Percentiles rank a stretch among this genome's conserved stretches.
Conservation (phyloP, 2,797 vertebrate species). For the Eleutherodactylus coqui region DNA sequence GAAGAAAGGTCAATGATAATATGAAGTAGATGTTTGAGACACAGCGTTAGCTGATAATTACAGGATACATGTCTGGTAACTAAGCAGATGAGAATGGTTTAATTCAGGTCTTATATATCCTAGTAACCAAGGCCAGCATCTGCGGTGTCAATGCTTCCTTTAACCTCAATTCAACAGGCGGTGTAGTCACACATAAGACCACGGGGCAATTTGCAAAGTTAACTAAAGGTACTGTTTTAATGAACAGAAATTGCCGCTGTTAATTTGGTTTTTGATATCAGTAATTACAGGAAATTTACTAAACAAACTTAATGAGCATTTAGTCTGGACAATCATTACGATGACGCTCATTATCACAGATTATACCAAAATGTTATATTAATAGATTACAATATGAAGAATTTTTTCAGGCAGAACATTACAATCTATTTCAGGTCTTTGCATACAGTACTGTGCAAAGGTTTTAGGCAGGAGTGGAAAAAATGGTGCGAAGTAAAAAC, state of each 20-base stretch:
- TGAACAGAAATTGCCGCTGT: slow-evolving; percentile 29
- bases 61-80: slow-evolving; percentile 49
- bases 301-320: not conserved
- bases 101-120: slow-evolving; percentile 52
- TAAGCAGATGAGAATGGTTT: slow-evolving; percentile 61
- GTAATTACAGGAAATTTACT: slow-evolving; percentile 2
- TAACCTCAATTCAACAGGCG: slow-evolving; percentile 7
- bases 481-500: too few species aligned
- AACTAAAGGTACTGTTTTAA: slow-evolving; percentile 40
- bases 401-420: not conserved
- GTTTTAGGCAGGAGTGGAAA: too few species aligned
- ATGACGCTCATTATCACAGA: not conserved
- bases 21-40: slow-evolving; percentile 57
- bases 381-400: not conserved
- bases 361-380: not conserved
- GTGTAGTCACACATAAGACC: slow-evolving; percentile 9
- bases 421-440: not conserved
- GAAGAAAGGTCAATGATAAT: slow-evolving; percentile 46
- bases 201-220: slow-evolving; percentile 46
- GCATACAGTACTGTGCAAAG: not conserved
- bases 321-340: not conserved
- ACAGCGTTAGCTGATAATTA: slow-evolving; percentile 58
- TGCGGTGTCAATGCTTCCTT: slow-evolving; percentile 3
- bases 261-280: not conserved
- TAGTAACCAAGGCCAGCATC: slow-evolving; percentile 42